Percentiles rank a stretch among this genome's conserved stretches.
These are phyloP conservation scores for Ophioninae sp. DNA, from an alignment of 2,888 invertebrate species.

Conservation along the genomic window DNA sequence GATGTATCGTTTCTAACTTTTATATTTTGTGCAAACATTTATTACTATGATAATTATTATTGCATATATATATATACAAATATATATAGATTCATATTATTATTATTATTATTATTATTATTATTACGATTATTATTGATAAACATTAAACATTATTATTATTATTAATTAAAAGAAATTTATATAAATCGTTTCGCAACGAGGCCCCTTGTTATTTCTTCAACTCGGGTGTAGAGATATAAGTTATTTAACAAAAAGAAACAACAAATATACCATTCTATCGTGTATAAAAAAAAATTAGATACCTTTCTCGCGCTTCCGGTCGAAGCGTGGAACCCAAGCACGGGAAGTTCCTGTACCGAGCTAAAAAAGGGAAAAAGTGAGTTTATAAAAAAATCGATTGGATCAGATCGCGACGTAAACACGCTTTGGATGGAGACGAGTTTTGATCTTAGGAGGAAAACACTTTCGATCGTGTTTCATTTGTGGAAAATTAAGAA, in stretches of 20 bases:
- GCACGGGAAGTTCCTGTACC: slow-evolving; percentile 61
- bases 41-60: slow-evolving; percentile 49
- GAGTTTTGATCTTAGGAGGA: background rate
- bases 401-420: slow-evolving; percentile 33
- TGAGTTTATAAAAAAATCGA: slow-evolving; percentile 41
- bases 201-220: slow-evolving; percentile 51
- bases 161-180: slow-evolving; percentile 27
- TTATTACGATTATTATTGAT: slow-evolving; percentile 24
- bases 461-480: background rate
- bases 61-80: slow-evolving; percentile 41
- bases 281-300: slow-evolving; percentile 34
- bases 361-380: slow-evolving; percentile 40
- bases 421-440: slow-evolving; percentile 43
- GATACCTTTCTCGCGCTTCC: slow-evolving; percentile 59
- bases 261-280: slow-evolving; percentile 23
- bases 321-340: slow-evolving; percentile 55
- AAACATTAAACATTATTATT: slow-evolving; percentile 26
- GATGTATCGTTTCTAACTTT: slow-evolving; percentile 61
- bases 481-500: background rate
- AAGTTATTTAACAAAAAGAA: slow-evolving; percentile 43
- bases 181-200: slow-evolving; percentile 58
- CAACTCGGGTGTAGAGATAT: slow-evolving; percentile 45
- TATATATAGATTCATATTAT: slow-evolving; percentile 43
- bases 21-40: slow-evolving; percentile 62
- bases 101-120: slow-evolving; percentile 34